A percentile compares a stretch with the other conserved stretches of the same genome.
Evolutionary conservation across 2,888 invertebrate species (phyloP).

Genomic region (Sarcophaga subvicina): DNA sequence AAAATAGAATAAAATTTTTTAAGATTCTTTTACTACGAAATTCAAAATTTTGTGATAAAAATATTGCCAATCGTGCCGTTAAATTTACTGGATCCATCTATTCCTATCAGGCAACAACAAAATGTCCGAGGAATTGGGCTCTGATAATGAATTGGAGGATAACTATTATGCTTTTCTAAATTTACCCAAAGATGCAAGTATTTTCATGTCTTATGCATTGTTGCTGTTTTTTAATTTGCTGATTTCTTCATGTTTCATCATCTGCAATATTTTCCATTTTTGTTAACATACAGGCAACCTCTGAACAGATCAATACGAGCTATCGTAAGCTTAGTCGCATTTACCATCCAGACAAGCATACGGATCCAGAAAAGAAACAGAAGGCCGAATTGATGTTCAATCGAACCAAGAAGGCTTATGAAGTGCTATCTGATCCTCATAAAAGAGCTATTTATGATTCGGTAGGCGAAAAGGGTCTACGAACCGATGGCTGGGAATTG

Average conservation of each 20-base stretch:
- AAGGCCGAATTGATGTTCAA: slow-evolving; percentile 97
- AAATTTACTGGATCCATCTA: slow-evolving; percentile 28
- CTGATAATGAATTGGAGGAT: slow-evolving; percentile 86
- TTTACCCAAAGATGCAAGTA: slow-evolving; percentile 90
- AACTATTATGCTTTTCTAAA: slow-evolving; percentile 95
- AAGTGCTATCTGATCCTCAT: slow-evolving; percentile 96
- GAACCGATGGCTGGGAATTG: slow-evolving; percentile 98
- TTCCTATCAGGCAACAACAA: not conserved
- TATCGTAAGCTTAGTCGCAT: slow-evolving; percentile 95
- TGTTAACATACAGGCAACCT: slow-evolving; percentile 87
- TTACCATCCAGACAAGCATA: slow-evolving; percentile 98
- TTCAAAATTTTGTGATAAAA: slow-evolving; percentile 66
- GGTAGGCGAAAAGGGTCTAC: slow-evolving; percentile 92
- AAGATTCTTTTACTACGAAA: slow-evolving; percentile 60
- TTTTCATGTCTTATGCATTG: not conserved
- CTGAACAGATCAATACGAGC: slow-evolving; percentile 96
- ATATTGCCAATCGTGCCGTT: slow-evolving; percentile 17
- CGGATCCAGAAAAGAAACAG: slow-evolving; percentile 90
- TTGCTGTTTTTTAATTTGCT: slow-evolving; percentile 34
- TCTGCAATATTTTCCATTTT: slow-evolving; percentile 54
- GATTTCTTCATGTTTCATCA: slow-evolving; percentile 40
- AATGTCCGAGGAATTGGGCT: slow-evolving; percentile 84
- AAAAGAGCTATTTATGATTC: slow-evolving; percentile 97
- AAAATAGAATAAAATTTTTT: slow-evolving; percentile 42
- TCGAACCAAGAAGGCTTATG: slow-evolving; percentile 96